Conservation (phyloP, 37 sponge, comb jelly and placozoan genomes). For the Beroe ovata region DNA sequence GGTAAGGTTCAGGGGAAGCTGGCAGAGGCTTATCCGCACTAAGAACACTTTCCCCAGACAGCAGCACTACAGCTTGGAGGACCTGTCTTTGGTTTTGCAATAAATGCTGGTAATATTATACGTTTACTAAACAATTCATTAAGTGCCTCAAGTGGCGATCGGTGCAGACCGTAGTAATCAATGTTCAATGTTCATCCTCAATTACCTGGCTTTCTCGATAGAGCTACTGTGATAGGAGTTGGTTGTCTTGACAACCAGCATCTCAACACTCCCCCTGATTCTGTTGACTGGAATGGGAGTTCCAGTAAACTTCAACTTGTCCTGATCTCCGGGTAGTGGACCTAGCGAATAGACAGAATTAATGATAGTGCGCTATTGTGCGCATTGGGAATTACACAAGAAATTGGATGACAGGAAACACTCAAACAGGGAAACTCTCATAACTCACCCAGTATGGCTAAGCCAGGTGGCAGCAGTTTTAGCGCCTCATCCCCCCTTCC, state of each 20-base stretch:
- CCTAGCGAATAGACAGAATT: no score
- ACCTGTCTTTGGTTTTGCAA: constrained; percentile 29
- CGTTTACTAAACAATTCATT: no score
- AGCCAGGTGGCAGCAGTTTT: neutral
- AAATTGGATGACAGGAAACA: no score
- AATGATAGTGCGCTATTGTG: no score
- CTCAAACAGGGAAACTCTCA: no score
- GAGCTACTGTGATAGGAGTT: neutral
- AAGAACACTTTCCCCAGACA: neutral
- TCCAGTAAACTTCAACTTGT: neutral
- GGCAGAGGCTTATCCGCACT: neutral
- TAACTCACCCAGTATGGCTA: neutral
- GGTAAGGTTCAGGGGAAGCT: neutral
- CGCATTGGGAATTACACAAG: no score
- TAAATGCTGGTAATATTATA: neutral
- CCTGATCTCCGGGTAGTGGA: neutral
- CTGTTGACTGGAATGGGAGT: neutral
- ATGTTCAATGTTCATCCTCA: no score
- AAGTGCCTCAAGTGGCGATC: no score
- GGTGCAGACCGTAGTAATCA: no score
- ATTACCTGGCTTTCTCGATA: constrained; percentile 40
- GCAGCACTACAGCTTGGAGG: constrained; percentile 25
- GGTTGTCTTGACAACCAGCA: neutral
- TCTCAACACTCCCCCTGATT: neutral
- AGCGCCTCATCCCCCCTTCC: constrained; percentile 2